Evolutionary conservation across 2,797 vertebrate genomes (phyloP).

Genomic region (Danio aesculapii): DNA sequence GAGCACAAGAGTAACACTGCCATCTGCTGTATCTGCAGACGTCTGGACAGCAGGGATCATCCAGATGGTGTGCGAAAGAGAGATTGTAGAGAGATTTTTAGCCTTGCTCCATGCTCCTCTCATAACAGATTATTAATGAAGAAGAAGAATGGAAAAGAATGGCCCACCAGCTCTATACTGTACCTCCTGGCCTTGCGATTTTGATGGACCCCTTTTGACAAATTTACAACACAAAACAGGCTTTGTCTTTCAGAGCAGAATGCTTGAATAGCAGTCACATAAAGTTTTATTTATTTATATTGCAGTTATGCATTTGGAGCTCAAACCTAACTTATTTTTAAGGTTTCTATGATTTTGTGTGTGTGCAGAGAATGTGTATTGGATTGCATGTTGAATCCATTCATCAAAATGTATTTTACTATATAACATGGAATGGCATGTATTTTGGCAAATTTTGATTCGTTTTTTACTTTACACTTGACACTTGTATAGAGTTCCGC

Average conservation of each 20-base stretch:
- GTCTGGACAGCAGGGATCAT: neutral
- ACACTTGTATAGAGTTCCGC: too few relatives aligned
- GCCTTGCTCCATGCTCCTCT: neutral
- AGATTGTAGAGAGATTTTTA: neutral
- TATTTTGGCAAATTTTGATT: too few relatives aligned
- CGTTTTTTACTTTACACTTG: too few relatives aligned
- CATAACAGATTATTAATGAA: neutral
- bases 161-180: neutral
- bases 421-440: too few relatives aligned
- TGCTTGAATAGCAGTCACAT: conserved; percentile 15
- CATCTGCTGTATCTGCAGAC: conserved; percentile 72
- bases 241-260: neutral
- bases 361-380: too few relatives aligned
- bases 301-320: neutral
- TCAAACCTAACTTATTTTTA: neutral
- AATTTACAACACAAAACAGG: conserved; percentile 9
- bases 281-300: neutral
- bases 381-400: too few relatives aligned
- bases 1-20: conserved; percentile 73
- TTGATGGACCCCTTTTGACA: neutral
- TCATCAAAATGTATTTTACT: too few relatives aligned
- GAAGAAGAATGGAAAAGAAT: neutral
- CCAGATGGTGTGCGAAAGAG: neutral
- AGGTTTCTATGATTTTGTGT: too few relatives aligned
- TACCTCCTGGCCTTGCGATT: neutral